These are phyloP conservation scores for Reticulitermes lucifugus DNA, from an alignment of 2,888 invertebrate genomes.

Conservation along the genomic window DNA sequence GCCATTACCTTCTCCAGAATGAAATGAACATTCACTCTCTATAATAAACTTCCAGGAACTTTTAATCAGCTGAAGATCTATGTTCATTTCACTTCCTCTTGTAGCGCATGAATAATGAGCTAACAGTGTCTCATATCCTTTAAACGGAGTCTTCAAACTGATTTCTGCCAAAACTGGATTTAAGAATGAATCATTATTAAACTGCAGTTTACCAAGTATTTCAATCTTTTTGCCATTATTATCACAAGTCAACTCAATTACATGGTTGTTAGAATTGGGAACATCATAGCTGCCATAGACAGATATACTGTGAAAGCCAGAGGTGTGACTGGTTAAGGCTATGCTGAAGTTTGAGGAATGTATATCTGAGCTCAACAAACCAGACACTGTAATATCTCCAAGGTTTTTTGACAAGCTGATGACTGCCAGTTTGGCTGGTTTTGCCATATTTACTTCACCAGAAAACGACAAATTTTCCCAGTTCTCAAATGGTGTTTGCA, in stretches of 20 bases:
- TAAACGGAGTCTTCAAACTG: slow-evolving; percentile 37
- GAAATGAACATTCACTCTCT: slow-evolving; percentile 7
- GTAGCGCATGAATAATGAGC: slow-evolving; percentile 3
- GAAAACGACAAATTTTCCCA: slow-evolving; percentile 52
- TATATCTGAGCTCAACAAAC: neutral
- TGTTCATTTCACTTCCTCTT: neutral
- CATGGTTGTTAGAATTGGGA: neutral
- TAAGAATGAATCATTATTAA: slow-evolving; percentile 6
- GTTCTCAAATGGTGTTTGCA: slow-evolving; percentile 54
- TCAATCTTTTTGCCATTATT: slow-evolving; percentile 28
- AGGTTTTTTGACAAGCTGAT: slow-evolving; percentile 29
- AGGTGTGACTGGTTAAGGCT: slow-evolving; percentile 33
- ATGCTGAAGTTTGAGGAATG: slow-evolving; percentile 20
- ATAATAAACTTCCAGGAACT: slow-evolving; percentile 12
- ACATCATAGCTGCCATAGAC: slow-evolving; percentile 19
- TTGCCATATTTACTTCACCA: slow-evolving; percentile 54
- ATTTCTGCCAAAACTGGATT: slow-evolving; percentile 20
- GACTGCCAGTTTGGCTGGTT: slow-evolving; percentile 49
- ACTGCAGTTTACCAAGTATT: slow-evolving; percentile 16
- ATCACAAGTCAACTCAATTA: slow-evolving; percentile 12
- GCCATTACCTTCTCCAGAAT: slow-evolving; percentile 23
- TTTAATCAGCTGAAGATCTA: slow-evolving; percentile 14
- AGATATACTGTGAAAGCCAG: slow-evolving; percentile 23
- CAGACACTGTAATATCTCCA: slow-evolving; percentile 13
- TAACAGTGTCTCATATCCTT: slow-evolving; percentile 26